These are phyloP conservation scores for Lasioglossum figueresi DNA, from an alignment of 2,888 invertebrate species.

Conservation along the genomic window DNA sequence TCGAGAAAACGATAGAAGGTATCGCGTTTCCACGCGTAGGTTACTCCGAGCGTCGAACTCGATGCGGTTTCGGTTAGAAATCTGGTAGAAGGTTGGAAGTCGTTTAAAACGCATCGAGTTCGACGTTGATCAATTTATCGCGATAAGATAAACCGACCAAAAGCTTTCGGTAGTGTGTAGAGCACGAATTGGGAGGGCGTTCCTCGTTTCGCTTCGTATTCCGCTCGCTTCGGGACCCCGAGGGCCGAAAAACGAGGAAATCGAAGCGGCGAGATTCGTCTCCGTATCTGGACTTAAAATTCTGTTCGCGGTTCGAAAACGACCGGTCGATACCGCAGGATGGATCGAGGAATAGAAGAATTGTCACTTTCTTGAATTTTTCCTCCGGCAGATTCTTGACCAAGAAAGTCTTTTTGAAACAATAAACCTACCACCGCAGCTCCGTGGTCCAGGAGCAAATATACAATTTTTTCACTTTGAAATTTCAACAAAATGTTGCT, in stretches of 20 bases:
- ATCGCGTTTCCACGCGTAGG: not conserved
- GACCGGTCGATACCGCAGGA: not conserved
- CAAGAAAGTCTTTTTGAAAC: too few species aligned
- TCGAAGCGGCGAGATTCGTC: not conserved
- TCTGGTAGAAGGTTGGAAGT: not conserved
- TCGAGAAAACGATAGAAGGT: not conserved
- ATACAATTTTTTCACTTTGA: too few species aligned
- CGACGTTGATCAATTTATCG: not conserved
- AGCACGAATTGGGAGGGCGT: not conserved
- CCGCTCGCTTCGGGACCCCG: not conserved
- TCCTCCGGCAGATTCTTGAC: too few species aligned
- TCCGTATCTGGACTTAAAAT: not conserved
- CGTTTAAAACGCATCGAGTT: not conserved
- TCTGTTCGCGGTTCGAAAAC: not conserved
- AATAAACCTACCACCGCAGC: too few species aligned
- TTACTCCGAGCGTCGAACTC: not conserved
- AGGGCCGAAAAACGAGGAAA: not conserved
- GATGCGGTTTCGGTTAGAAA: not conserved
- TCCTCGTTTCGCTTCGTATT: conserved; percentile 1
- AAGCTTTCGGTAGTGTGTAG: not conserved
- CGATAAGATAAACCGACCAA: not conserved
- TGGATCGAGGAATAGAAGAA: not conserved
- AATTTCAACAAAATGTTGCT: too few species aligned
- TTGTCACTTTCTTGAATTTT: not conserved
- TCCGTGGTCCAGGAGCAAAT: too few species aligned